Percentiles rank a stretch among this genome's conserved stretches.
Conservation (phyloP, 2,888 invertebrate genomes). For the Agonopterix heracliana region DNA sequence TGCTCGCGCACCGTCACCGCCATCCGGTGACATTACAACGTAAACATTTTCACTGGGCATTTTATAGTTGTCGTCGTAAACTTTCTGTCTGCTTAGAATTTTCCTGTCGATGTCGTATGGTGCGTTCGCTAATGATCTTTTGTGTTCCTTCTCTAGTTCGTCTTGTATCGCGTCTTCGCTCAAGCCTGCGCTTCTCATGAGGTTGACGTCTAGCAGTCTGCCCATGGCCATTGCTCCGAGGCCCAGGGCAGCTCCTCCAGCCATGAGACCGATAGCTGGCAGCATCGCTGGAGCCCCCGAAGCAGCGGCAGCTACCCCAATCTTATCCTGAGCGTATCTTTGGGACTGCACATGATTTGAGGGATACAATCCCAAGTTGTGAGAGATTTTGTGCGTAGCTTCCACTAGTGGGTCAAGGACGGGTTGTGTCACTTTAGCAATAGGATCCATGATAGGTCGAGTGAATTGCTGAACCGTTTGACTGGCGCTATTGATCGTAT, state of each 20-base stretch:
- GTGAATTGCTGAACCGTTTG: slow-evolving; percentile 81
- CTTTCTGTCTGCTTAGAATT: slow-evolving; percentile 56
- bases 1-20: slow-evolving; percentile 38
- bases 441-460: slow-evolving; percentile 76
- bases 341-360: slow-evolving; percentile 60
- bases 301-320: slow-evolving; percentile 76
- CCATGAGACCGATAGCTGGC: slow-evolving; percentile 85
- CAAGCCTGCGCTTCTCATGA: slow-evolving; percentile 73
- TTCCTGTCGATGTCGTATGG: slow-evolving; percentile 63
- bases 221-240: slow-evolving; percentile 89
- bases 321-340: slow-evolving; percentile 77
- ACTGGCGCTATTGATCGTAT: slow-evolving; percentile 82
- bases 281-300: slow-evolving; percentile 79
- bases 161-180: slow-evolving; percentile 56
- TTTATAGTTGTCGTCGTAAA: slow-evolving; percentile 69
- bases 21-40: slow-evolving; percentile 68
- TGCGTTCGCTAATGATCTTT: slow-evolving; percentile 61
- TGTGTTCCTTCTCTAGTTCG: slow-evolving; percentile 72
- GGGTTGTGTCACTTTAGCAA: slow-evolving; percentile 77
- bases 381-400: slow-evolving; percentile 86
- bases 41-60: slow-evolving; percentile 74
- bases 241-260: slow-evolving; percentile 88
- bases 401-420: slow-evolving; percentile 85
- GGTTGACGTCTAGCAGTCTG: slow-evolving; percentile 79
- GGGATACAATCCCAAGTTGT: slow-evolving; percentile 81